Evolutionary conservation across 64 coral and sea anemone genomes (phyloP), one percentile per base, ranked within the genome.

Genomic region (Anthopleura sola): DNA sequence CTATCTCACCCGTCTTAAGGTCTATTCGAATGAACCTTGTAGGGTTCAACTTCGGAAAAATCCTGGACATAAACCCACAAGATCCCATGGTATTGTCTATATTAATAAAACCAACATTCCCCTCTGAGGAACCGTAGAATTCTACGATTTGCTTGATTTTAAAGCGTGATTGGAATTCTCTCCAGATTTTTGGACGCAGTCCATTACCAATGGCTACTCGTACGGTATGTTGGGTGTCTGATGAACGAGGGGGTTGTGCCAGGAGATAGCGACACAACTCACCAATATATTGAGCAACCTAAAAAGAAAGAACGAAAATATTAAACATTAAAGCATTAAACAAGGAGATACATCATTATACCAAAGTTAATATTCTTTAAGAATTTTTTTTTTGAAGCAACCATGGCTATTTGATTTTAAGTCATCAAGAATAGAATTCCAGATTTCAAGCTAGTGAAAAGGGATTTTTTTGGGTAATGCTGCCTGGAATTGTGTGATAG

Each of bases 181-280:
- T 68, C 96, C 96, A 98, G 33, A 98, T 98, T 46, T 98, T 85
- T 33, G 92, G 92, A 20, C 90, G 83, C 17, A 98, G 90, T 3
- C 96, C 96, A 53, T 98, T 98, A 1, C 96, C 96, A 0, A 75
- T 47, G 5, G 93, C 89, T 0, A 98, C 46, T 82, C 96, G 92
- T 24, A 98, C 24, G 8, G 86, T 58, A 55, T 94, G 92, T 40
- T 90, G 55, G 7, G 82, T 92, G 66, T 98, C 96, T 57, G 87
- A 69, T 12, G 90, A 78, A 38, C 89, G 84, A 31, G 82, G 75
- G 16, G 96, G 92, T 90, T 98, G 96, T 11, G 92, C 87, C 5
- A 98, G 81, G 46, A 98, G 92, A 75, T 98, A 98, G 32, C 96
- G 92, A 37, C 96, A 98, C 14, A 98, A 14, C 80, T 98, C 96